Conservation (phyloP, 2,113 vertebrate genomes). For the Bos javanicus region DNA sequence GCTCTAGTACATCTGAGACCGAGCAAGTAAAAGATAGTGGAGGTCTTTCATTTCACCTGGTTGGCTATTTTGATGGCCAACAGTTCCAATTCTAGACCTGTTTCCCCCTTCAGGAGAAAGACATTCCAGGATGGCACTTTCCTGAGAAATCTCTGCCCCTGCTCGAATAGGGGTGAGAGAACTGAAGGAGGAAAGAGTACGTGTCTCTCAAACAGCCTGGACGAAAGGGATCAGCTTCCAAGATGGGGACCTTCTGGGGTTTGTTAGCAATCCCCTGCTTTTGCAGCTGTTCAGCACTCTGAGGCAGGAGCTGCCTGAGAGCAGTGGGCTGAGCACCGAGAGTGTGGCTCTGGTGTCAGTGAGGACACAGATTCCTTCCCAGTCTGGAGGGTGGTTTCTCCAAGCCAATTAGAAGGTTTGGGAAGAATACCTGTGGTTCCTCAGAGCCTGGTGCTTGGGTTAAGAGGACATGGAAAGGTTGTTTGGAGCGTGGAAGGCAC, state of each 20-base stretch:
- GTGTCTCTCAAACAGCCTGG: not conserved
- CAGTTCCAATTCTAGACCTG: not conserved
- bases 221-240: rapidly evolving
- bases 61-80: not conserved
- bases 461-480: not conserved
- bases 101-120: not conserved
- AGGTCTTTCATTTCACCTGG: not conserved
- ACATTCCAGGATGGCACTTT: not conserved
- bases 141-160: not conserved
- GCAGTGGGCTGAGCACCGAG: not conserved
- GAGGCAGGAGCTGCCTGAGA: not conserved
- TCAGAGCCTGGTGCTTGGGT: not conserved
- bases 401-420: not conserved
- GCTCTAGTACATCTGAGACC: not conserved
- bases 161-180: not conserved
- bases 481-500: not conserved
- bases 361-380: not conserved
- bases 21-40: not conserved
- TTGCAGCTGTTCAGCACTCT: not conserved
- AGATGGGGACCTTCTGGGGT: not conserved
- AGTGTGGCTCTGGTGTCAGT: not conserved
- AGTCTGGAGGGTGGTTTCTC: not conserved
- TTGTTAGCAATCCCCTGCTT: not conserved
- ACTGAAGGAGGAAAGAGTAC: not conserved
- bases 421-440: not conserved